Conservation (phyloP, 2,797 vertebrate species). For the Oreochromis mossambicus region DNA sequence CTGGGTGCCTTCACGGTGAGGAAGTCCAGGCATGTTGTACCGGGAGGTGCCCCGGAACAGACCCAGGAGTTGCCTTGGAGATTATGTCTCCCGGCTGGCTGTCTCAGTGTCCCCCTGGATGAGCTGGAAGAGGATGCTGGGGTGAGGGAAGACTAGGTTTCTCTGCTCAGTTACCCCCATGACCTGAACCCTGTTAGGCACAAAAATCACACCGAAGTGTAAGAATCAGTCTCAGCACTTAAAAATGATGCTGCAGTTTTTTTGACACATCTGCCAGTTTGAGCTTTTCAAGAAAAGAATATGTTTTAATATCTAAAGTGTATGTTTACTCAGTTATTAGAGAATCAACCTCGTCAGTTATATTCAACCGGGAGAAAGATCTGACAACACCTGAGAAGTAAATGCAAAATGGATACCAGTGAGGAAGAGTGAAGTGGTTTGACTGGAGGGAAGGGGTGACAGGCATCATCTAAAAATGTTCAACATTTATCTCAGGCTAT, state of each 20-base stretch:
- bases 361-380: rapidly evolving
- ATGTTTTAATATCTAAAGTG: not conserved
- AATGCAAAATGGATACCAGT: not conserved
- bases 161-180: not conserved
- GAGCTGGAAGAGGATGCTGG: not conserved
- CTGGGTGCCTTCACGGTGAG: rapidly evolving
- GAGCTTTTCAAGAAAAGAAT: not conserved
- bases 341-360: not conserved
- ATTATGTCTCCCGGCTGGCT: rapidly evolving
- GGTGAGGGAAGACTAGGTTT: not conserved
- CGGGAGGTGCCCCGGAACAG: rapidly evolving
- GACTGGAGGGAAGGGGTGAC: not conserved
- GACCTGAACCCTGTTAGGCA: not conserved
- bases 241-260: not conserved
- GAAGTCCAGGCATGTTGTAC: rapidly evolving
- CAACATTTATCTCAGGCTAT: not conserved
- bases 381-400: not conserved
- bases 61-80: rapidly evolving
- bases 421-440: not conserved
- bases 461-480: not conserved
- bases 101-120: not conserved
- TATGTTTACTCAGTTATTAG: not conserved
- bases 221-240: not conserved
- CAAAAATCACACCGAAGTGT: not conserved
- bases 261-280: not conserved